Conservation (phyloP, 2,797 vertebrate species). For the Clangula hyemalis region DNA sequence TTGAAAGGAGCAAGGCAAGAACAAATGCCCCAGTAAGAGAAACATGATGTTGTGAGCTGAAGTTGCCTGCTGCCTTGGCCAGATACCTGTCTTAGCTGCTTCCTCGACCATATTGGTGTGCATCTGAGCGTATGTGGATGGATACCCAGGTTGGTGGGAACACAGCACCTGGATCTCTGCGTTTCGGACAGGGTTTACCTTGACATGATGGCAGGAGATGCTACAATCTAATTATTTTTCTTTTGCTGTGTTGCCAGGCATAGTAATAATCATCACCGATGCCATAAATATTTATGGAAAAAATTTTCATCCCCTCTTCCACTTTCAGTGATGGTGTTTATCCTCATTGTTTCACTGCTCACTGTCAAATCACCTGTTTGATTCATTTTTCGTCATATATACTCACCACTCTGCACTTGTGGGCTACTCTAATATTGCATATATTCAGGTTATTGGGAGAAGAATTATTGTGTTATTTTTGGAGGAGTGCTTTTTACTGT, state of each 20-base stretch:
- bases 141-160: neutral
- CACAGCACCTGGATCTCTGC: neutral
- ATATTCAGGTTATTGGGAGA: neutral
- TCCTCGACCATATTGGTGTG: neutral
- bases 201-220: neutral
- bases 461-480: neutral
- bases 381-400: neutral
- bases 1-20: neutral
- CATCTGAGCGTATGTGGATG: no score
- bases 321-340: neutral
- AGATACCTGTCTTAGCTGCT: neutral
- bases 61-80: neutral
- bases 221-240: neutral
- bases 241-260: neutral
- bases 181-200: neutral
- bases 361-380: neutral
- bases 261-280: neutral
- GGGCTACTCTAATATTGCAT: neutral
- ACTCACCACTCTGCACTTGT: neutral
- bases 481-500: neutral
- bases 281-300: slow-evolving; percentile 10
- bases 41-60: neutral
- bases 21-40: neutral
- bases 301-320: neutral
- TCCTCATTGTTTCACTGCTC: neutral